phyloP scores from a whole-genome alignment of 2,797 vertebrate species.

The Lemur catta region DNA sequence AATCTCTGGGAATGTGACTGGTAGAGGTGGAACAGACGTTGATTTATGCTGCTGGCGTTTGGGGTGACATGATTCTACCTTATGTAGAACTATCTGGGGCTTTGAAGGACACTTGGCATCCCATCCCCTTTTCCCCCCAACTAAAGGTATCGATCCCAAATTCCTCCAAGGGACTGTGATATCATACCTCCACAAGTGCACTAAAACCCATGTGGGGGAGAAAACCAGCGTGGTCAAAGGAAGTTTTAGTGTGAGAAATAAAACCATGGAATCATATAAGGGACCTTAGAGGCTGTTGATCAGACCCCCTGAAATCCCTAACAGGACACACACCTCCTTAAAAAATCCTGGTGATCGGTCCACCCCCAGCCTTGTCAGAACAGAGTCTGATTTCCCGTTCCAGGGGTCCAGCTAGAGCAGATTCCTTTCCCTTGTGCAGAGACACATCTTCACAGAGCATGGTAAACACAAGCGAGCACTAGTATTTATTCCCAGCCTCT shows the following conservation, averaged over 20 bases:
- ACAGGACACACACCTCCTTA: neutral
- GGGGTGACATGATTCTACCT: neutral
- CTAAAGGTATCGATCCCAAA: neutral
- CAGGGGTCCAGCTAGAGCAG: neutral
- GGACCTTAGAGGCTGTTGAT: neutral
- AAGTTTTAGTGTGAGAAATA: neutral
- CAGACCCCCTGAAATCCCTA: neutral
- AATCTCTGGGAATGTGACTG: neutral
- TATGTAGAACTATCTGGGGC: neutral
- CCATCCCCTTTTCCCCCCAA: neutral
- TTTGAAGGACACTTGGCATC: neutral
- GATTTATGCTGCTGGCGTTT: neutral
- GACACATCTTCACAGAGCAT: neutral
- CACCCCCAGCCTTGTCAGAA: neutral
- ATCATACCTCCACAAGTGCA: neutral
- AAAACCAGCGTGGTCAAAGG: neutral
- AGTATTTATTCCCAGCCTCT: neutral
- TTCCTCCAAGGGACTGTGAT: neutral
- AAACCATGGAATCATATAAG: neutral
- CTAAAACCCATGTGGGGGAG: neutral
- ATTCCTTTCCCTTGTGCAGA: neutral
- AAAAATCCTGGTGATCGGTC: neutral
- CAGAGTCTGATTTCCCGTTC: neutral
- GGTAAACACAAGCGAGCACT: neutral
- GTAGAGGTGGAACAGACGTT: neutral